phyloP scores from a whole-genome alignment of 2,888 invertebrate genomes.

The Agrochola macilenta region DNA sequence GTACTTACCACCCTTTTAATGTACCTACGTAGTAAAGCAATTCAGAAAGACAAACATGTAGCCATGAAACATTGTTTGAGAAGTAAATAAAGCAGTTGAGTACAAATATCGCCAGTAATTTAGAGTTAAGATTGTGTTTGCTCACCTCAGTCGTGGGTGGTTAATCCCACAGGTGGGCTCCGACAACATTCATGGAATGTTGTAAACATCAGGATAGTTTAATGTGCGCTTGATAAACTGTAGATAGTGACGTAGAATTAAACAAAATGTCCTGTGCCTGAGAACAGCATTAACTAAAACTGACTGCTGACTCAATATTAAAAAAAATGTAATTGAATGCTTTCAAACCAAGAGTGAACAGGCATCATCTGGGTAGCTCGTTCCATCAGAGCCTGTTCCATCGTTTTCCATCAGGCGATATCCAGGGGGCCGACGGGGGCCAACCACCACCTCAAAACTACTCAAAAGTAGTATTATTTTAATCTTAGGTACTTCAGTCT shows the following conservation, averaged over 20 bases:
- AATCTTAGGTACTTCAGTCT: too few relatives aligned
- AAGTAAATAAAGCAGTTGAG: conserved; percentile 69
- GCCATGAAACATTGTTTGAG: conserved; percentile 59
- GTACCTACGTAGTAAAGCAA: conserved; percentile 17
- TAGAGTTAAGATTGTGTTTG: conserved; percentile 68
- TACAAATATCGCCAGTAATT: conserved; percentile 69
- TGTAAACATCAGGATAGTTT: conserved; percentile 23
- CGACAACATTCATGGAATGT: conserved; percentile 69
- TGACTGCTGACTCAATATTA: too few relatives aligned
- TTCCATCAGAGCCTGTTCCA: too few relatives aligned
- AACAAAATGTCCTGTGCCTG: neutral
- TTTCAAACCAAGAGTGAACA: too few relatives aligned
- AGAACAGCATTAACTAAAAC: neutral
- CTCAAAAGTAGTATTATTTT: too few relatives aligned
- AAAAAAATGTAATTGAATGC: too few relatives aligned
- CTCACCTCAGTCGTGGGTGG: conserved; percentile 74
- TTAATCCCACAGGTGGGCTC: conserved; percentile 73
- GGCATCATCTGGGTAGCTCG: too few relatives aligned
- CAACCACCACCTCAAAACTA: too few relatives aligned
- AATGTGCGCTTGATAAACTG: conserved; percentile 9
- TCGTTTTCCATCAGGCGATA: too few relatives aligned
- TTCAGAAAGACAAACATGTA: conserved; percentile 53
- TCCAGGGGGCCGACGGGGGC: too few relatives aligned
- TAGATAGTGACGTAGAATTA: neutral
- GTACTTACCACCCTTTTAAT: neutral